phyloP scores from a whole-genome alignment of 2,113 vertebrate species.

The Gambusia affinis region DNA sequence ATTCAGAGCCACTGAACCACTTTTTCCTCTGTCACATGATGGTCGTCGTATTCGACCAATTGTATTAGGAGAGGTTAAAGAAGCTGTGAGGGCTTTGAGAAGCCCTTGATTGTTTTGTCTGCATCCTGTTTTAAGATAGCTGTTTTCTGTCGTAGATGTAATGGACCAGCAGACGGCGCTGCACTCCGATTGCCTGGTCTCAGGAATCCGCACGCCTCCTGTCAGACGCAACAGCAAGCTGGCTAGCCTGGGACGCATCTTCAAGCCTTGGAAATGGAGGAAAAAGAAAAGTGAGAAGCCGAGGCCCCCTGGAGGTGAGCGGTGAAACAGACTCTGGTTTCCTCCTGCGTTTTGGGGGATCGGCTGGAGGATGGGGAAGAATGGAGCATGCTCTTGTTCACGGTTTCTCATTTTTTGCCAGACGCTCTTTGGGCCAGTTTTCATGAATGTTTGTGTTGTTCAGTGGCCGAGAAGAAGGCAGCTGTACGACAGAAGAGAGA shows the following conservation, averaged over 20 bases:
- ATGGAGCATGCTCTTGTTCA: background rate
- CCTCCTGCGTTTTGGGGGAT: background rate
- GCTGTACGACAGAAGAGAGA: slow-evolving; percentile 84
- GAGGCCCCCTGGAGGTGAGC: slow-evolving; percentile 87
- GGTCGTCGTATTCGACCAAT: background rate
- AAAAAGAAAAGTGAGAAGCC: slow-evolving; percentile 98
- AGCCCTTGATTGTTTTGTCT: background rate
- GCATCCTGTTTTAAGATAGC: background rate
- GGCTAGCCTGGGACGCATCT: slow-evolving; percentile 94
- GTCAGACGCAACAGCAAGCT: slow-evolving; percentile 93
- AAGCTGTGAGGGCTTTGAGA: background rate
- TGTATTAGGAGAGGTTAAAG: slow-evolving; percentile 12
- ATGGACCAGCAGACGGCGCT: slow-evolving; percentile 90
- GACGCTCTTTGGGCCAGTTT: background rate
- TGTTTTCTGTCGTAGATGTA: slow-evolving; percentile 78
- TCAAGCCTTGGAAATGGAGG: slow-evolving; percentile 98
- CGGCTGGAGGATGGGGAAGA: background rate
- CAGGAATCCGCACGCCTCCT: slow-evolving; percentile 92
- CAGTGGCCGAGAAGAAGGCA: slow-evolving; percentile 91
- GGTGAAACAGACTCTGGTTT: background rate
- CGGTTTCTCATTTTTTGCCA: background rate
- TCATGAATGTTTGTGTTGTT: slow-evolving; percentile 37
- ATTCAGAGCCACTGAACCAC: slow-evolving; percentile 47
- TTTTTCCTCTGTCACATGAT: slow-evolving; percentile 33
- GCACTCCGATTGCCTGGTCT: slow-evolving; percentile 88